phyloP scores from a whole-genome alignment of 1,140 invertebrate species.

The Sinella curviseta region DNA sequence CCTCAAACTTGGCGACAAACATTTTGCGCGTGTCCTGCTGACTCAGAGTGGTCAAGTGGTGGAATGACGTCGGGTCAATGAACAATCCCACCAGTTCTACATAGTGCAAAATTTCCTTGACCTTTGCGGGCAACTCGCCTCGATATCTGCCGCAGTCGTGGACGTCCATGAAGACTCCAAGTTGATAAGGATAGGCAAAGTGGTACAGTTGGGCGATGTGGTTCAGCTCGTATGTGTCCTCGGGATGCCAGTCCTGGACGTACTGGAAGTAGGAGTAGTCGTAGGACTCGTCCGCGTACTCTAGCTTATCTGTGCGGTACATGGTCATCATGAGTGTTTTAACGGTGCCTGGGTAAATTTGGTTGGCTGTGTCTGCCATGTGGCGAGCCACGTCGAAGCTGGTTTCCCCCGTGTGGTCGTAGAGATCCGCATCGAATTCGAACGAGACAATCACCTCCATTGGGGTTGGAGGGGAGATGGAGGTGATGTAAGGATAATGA shows the following conservation, averaged over 20 bases:
- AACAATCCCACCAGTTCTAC: not conserved
- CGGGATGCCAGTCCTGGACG: not conserved
- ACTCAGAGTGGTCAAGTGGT: not conserved
- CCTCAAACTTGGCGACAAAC: conserved; percentile 2
- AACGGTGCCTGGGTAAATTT: not conserved
- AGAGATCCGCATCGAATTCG: not conserved
- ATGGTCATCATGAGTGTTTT: not conserved
- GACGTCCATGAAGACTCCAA: not conserved
- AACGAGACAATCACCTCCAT: not conserved
- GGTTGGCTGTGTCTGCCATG: not conserved
- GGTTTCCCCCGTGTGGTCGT: not conserved
- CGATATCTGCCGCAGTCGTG: not conserved
- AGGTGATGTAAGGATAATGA: too few relatives aligned
- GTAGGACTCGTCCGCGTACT: not conserved
- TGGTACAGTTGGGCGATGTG: not conserved
- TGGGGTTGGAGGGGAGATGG: not conserved
- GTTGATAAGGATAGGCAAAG: not conserved
- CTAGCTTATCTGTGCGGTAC: not conserved
- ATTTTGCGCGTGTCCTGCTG: not conserved
- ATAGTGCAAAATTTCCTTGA: not conserved
- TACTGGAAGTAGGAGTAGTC: not conserved
- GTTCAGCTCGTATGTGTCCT: not conserved
- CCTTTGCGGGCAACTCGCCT: not conserved
- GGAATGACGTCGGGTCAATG: not conserved
- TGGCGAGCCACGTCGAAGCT: not conserved